phyloP scores from a whole-genome alignment of 2,888 invertebrate species.

The Eurytoma californica region DNA sequence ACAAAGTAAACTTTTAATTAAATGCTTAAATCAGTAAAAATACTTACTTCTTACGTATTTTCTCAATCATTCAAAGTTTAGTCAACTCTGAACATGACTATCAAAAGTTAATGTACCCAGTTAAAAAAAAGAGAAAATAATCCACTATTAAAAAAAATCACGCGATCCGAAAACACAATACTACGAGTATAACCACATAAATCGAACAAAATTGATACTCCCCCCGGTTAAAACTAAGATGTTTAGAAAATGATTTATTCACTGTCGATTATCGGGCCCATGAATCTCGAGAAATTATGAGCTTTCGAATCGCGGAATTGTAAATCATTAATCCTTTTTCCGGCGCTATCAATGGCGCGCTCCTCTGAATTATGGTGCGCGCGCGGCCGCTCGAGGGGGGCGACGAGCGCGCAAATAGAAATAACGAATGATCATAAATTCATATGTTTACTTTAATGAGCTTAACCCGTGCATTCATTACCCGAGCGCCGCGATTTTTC shows the following conservation, averaged over 20 bases:
- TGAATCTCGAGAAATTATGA: conserved; percentile 44
- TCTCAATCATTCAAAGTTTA: no score
- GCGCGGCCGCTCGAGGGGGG: neutral
- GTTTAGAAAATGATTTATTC: conserved; percentile 43
- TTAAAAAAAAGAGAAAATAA: no score
- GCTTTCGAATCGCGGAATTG: conserved; percentile 39
- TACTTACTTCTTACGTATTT: no score
- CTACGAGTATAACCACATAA: neutral
- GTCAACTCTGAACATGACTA: no score
- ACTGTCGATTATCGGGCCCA: conserved; percentile 34
- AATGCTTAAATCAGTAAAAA: no score
- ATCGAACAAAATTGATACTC: neutral
- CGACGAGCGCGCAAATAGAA: conserved; percentile 26
- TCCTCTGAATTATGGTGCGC: conserved; percentile 46
- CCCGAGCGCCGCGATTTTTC: conserved; percentile 14
- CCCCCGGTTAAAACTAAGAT: conserved; percentile 21
- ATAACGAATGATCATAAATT: conserved; percentile 54
- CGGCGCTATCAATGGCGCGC: conserved; percentile 27
- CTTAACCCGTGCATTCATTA: conserved; percentile 36
- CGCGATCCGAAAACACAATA: neutral
- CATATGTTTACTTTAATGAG: conserved; percentile 50
- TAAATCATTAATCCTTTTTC: conserved; percentile 47
- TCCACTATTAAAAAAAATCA: neutral
- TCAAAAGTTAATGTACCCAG: no score
- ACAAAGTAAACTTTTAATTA: no score